Base-by-base conservation (phyloP, 2,888 invertebrate genomes). In the Chymomyza caudatula region DNA sequence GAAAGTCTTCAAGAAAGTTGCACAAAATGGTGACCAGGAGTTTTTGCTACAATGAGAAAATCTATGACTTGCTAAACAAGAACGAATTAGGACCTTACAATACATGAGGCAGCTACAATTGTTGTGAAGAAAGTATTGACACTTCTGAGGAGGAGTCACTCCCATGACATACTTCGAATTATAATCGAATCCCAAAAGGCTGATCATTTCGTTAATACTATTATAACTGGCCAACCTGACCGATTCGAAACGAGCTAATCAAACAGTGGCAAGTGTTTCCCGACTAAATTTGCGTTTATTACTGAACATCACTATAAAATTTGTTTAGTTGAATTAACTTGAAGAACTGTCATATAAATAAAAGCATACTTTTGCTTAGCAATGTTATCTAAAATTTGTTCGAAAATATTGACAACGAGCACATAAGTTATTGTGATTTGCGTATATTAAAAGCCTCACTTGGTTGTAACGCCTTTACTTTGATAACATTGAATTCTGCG, bases 131-230 rank as follows among this genome's bases (percentile, higher is more conserved):
- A 81, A 92, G 92, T 77, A 92, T 95, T 19, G 93, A 93, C 0
- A 92, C 92, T 19, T 92, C 92, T 15, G 92, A 93, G 6, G 92
- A 93, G 20, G 93, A 95, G 97, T 81, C 92, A 97, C 74, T 97
- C 97, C 8, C 97, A 98, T 89, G 94, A 96, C 0, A 96, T 97
- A 83, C 96, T 97, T 84, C 93, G 96, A 89, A 94, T 97, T 87
- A 95, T 96, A 91, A 93, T 96, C 78, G 96, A 95, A 88, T 95
- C 95, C 43, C 92, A 94, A 19, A 92, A 93, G 76, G 92, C 92
- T 29, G 91, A 92, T 60, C 77, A 82, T n/a, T 92, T 92, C 0
- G 93, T 93, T n/a, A 91, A 91, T 63, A 89, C 90, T 0, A 92
- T 92, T 0, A 91, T 94, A 86, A 94, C 92, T 97, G n/a, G 97